These are phyloP conservation scores for Ianthella basta DNA, from an alignment of 37 sponge, comb jelly and placozoan genomes.

Conservation along the genomic window DNA sequence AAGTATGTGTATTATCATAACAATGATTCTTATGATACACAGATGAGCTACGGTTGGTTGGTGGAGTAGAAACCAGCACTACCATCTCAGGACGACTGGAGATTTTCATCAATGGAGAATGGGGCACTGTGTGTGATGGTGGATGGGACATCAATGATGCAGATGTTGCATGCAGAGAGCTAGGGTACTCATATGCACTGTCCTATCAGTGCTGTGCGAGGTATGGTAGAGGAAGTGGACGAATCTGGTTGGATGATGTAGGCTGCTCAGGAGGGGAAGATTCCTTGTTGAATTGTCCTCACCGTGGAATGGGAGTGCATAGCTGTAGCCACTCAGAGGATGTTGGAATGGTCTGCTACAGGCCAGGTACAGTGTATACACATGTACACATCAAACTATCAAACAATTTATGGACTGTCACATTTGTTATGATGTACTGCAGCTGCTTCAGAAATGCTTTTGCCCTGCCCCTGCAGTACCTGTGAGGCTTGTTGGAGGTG, in stretches of 20 bases:
- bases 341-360: no score
- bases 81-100: background rate
- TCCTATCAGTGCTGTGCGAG: background rate
- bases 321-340: no score
- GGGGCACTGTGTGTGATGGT: slow-evolving; percentile 3
- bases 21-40: no score
- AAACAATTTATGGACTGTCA: no score
- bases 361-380: no score
- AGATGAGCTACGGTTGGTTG: no score
- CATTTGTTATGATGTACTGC: no score
- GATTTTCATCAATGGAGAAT: background rate
- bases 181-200: background rate
- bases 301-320: background rate
- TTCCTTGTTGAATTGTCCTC: background rate
- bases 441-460: no score
- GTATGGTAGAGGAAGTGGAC: slow-evolving; percentile 2
- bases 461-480: no score
- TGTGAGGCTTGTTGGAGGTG: no score
- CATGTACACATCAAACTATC: no score
- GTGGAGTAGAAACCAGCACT: background rate
- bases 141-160: slow-evolving; percentile 8
- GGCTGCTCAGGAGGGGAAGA: slow-evolving; percentile 30
- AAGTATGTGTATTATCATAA: no score
- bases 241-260: slow-evolving; percentile 34
- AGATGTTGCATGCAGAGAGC: background rate